Base-by-base conservation (phyloP, 2,113 vertebrate genomes). In the Plestiodon gilberti region DNA sequence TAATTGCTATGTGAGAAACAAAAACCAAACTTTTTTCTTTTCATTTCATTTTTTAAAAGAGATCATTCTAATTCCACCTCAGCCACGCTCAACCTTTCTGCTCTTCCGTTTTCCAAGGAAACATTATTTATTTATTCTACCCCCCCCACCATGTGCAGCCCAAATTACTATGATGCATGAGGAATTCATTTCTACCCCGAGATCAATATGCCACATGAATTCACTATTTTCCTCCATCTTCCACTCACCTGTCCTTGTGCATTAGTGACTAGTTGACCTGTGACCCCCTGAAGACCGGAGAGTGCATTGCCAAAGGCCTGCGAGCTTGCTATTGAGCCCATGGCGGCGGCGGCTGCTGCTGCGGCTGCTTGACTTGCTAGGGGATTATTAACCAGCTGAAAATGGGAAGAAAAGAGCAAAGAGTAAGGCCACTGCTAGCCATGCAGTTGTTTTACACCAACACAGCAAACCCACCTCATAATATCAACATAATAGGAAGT, bases 181-280 rank as follows among this genome's bases (percentile, higher is more conserved):
- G 89, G 94, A 95, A 96, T 93, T 94, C 86, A 90, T 94, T 95
- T 92, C 94, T 93, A 93, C 93, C 93, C 92, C 86, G 0, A 93
- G 91, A 96, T 93, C 93, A 93, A 88, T 91, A 95, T 96, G 94
- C 94, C 89, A 95, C 82, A 92, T 93, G 91, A 94, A 96, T 95
- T 90, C 94, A 92, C 93, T 92, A 79, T 94, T 95, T 89, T 86
- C 25, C 88, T 93, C 89, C 93, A 76, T 94, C 95, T 94, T 94
- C 93, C 90, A 96, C 98, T 98, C 96, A 99, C 99, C 98, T 99
- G 99, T 98, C 99, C 99, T 97, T 99, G 99, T 96, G 98, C 98
- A 92, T 99, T 99, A 97, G 98, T 99, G 96, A 99, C 98, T 81
- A 99, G 97, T 94, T 99, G 99, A 91, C 98, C 98, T 48, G 98